Percentiles rank a stretch among this genome's conserved stretches.
Conservation (phyloP, 2,888 invertebrate genomes). For the Fissipunctia ypsillon region DNA sequence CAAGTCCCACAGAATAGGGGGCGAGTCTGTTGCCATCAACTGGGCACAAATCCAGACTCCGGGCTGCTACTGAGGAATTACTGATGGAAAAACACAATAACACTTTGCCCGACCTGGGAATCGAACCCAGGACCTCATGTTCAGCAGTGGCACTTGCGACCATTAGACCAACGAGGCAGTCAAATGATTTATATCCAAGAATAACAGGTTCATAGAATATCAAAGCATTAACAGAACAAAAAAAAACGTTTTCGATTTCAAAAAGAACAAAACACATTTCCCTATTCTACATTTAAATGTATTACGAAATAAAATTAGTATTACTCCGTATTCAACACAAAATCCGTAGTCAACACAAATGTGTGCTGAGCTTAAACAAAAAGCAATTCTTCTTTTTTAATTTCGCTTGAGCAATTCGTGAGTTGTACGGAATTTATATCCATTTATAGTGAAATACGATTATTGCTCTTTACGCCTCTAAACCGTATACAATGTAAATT, state of each 20-base stretch:
- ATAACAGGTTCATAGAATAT: background rate
- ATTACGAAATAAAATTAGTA: slow-evolving; percentile 10
- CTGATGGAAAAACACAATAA: too few species aligned
- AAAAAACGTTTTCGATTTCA: slow-evolving; percentile 6
- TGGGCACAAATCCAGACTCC: too few species aligned
- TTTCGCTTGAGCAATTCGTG: slow-evolving; percentile 56
- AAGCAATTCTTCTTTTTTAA: slow-evolving; percentile 63
- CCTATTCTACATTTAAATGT: slow-evolving; percentile 11
- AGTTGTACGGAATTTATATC: slow-evolving; percentile 57
- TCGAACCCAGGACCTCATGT: too few species aligned
- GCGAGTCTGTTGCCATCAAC: too few species aligned
- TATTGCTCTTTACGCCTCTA: slow-evolving; percentile 56
- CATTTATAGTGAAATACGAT: slow-evolving; percentile 65
- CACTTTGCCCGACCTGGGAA: too few species aligned
- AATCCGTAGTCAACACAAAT: slow-evolving; percentile 21
- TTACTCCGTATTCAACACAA: slow-evolving; percentile 9
- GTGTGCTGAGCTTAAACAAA: slow-evolving; percentile 42
- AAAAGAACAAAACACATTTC: slow-evolving; percentile 12
- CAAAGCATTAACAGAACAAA: background rate
- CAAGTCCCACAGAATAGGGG: too few species aligned
- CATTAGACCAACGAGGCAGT: too few species aligned
- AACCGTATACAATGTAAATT: slow-evolving; percentile 37
- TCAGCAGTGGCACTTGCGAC: too few species aligned
- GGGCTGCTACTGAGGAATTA: too few species aligned
- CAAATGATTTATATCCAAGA: too few species aligned